Conservation (phyloP, 2,888 invertebrate genomes). For the Epirrita christyi region DNA sequence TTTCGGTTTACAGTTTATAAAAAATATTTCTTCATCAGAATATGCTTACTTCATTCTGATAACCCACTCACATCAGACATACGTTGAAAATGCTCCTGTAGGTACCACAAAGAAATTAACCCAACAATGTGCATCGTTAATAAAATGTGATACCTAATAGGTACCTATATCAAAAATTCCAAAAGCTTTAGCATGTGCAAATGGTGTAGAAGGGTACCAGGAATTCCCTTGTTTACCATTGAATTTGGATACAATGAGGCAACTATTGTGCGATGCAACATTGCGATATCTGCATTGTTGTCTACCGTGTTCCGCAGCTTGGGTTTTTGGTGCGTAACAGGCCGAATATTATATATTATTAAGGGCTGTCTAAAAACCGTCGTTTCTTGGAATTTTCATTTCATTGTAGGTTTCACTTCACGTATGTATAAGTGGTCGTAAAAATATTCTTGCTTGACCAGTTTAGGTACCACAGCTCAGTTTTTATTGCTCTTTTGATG, state of each 20-base stretch:
- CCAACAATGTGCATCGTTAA: not conserved
- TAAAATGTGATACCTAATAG: constrained; percentile 15
- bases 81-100: not conserved
- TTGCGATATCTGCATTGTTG: constrained; percentile 48
- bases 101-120: constrained; percentile 9
- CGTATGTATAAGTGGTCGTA: not conserved
- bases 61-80: not conserved
- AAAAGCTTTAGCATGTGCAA: constrained; percentile 32
- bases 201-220: constrained; percentile 40
- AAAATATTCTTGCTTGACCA: constrained; percentile 2
- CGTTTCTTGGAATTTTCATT: not conserved
- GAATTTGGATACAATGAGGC: constrained; percentile 55
- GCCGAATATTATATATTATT: constrained; percentile 4
- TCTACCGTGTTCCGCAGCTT: constrained; percentile 58
- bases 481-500: not conserved
- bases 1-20: no score
- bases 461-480: not conserved
- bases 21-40: no score
- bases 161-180: not conserved
- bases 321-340: constrained; percentile 42
- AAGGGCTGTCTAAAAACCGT: not conserved
- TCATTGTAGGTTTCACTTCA: not conserved
- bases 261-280: constrained; percentile 46
- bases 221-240: constrained; percentile 46
- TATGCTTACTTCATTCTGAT: no score